Conservation (phyloP, 1,140 invertebrate genomes). For the Zaprionus lachaisei region DNA sequence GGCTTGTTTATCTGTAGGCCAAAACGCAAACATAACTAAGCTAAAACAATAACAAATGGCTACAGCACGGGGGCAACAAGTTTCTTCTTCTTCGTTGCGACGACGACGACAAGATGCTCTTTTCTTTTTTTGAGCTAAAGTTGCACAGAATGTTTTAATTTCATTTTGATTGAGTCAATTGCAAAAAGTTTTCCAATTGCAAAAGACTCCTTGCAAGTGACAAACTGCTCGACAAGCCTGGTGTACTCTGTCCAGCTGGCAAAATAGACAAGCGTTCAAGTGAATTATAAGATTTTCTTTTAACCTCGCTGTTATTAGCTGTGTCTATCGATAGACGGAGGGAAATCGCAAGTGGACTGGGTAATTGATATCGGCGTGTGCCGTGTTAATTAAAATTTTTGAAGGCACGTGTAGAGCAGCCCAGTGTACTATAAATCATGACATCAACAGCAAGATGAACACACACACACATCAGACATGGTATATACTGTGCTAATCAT, state of each 20-base stretch:
- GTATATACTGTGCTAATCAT: conserved; percentile 55
- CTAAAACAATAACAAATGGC: conserved; percentile 68
- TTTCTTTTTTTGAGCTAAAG: conserved; percentile 2
- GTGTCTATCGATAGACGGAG: conserved; percentile 33
- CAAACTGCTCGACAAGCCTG: neutral
- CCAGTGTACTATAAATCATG: conserved; percentile 69
- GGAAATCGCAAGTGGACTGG: conserved; percentile 30
- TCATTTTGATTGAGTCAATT: neutral
- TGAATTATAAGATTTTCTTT: conserved; percentile 73
- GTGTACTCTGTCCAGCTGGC: conserved; percentile 35
- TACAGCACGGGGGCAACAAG: conserved; percentile 20
- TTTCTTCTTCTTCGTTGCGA: neutral
- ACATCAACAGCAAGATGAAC: conserved; percentile 70
- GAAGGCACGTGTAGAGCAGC: conserved; percentile 52
- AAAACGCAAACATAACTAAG: conserved; percentile 73
- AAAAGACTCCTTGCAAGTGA: neutral
- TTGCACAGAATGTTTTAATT: neutral
- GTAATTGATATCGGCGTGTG: conserved; percentile 57
- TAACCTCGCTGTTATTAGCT: conserved; percentile 52
- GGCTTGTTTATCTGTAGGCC: conserved; percentile 72
- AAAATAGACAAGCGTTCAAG: conserved; percentile 37
- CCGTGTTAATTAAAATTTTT: conserved; percentile 77
- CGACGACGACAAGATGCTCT: conserved; percentile 20
- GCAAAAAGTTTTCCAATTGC: neutral
- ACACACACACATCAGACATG: neutral